Evolutionary conservation across 1,140 invertebrate genomes (phyloP), one percentile per base, ranked within the genome.

Genomic region (Drosophila serrata): DNA sequence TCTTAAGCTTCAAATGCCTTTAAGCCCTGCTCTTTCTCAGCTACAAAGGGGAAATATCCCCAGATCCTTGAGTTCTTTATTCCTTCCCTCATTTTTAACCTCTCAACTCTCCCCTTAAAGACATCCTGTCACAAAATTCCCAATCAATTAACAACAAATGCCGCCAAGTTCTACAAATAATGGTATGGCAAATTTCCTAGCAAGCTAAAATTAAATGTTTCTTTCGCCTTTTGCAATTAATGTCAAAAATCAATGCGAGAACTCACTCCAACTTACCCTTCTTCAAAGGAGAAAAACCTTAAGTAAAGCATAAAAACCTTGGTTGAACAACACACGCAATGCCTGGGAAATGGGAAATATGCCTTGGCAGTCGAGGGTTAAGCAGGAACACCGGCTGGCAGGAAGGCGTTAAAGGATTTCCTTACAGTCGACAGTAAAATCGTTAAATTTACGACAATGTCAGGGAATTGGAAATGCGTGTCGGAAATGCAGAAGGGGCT

Each of bases 391-490:
- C 3, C 12, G 19, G 13, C 22, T 1, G 39, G 35, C 59, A 37
- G 40, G 31, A 24, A 77, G 68, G 68, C 75, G 82, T 77, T 55
- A 75, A 79, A 82, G 70, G 75, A 88, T 77, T 82, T 76, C 59
- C 63, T 80, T 84, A 62, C 75, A 57, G 73, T 57, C 61, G 68
- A 69, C 84, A 88, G 51, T 88, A 88, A 88, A 88, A 81, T 75
- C 80, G 84, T 87, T 88, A 88, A 77, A 88, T 87, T 87, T 87
- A 87, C 82, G 85, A 81, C 62, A 70, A 48, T 56, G 72, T 31
- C 53, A 48, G 40, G 65, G 63, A 69, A 62, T 72, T 61, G 70
- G 70, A 75, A 86, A 69, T 68, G 64, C 70, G 56, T 68, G 39
- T 57, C 59, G 62, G 42, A 63, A 67, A 73, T 59, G 55, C 46